A percentile compares a stretch with the other conserved stretches of the same genome.
Evolutionary conservation across 2,113 vertebrate genomes (phyloP).

Genomic region (Cavia aperea): DNA sequence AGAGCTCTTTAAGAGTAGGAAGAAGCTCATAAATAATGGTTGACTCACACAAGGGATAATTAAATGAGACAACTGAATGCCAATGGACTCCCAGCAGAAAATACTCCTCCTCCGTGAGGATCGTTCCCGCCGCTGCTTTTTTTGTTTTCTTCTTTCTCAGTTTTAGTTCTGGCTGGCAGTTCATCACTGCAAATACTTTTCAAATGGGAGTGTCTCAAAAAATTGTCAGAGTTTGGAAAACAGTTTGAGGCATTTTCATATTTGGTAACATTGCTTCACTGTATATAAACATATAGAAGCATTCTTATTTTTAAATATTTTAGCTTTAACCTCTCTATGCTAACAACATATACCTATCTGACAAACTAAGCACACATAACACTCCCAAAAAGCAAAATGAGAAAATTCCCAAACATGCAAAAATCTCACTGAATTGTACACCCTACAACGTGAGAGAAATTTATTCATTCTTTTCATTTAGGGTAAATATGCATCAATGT

Average conservation of each 20-base stretch:
- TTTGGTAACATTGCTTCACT: conserved; percentile 47
- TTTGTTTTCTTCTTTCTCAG: conserved; percentile 27
- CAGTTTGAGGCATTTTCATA: conserved; percentile 45
- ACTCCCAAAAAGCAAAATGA: conserved; percentile 16
- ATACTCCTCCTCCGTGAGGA: conserved; percentile 72
- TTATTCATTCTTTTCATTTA: conserved; percentile 68
- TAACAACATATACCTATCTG: conserved; percentile 47
- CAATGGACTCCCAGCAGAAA: conserved; percentile 77
- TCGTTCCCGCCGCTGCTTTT: conserved; percentile 61
- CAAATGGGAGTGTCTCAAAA: conserved; percentile 56
- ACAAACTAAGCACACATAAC: not conserved
- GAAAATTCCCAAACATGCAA: conserved; percentile 43
- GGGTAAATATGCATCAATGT: conserved; percentile 64
- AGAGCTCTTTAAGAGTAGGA: conserved; percentile 82
- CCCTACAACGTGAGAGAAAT: conserved; percentile 13
- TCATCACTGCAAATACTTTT: conserved; percentile 64
- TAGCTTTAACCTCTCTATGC: not conserved
- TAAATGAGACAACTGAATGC: conserved; percentile 83
- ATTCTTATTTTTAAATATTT: conserved; percentile 17
- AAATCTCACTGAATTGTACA: conserved; percentile 38
- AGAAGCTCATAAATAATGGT: conserved; percentile 82
- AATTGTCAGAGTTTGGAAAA: conserved; percentile 53
- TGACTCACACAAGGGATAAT: conserved; percentile 83
- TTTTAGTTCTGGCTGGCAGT: conserved; percentile 66
- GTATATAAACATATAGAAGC: not conserved